Percentiles rank a stretch among this genome's conserved stretches.
These are phyloP conservation scores for Tetraneura akinire DNA, from an alignment of 1,140 invertebrate species.

Conservation along the genomic window DNA sequence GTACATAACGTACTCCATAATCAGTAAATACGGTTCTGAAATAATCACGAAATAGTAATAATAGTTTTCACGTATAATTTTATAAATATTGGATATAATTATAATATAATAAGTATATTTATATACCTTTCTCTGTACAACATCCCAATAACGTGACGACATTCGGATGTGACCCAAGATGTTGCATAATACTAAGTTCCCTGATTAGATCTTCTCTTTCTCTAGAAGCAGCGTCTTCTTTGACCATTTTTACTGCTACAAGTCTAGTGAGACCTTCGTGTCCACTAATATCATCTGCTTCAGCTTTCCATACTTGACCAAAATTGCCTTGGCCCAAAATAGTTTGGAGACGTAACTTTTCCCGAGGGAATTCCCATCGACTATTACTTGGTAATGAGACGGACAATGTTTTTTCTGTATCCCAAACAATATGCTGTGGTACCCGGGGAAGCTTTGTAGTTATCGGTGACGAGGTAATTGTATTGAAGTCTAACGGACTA, in stretches of 20 bases:
- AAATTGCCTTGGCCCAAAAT: constrained; percentile 82
- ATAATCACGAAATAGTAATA: constrained; percentile 53
- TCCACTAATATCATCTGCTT: constrained; percentile 75
- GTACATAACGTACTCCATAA: constrained; percentile 87
- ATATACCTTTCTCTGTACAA: constrained; percentile 77
- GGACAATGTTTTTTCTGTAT: constrained; percentile 57
- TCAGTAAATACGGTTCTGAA: constrained; percentile 78
- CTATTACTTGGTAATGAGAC: constrained; percentile 61
- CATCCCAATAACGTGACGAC: constrained; percentile 82
- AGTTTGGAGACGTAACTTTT: constrained; percentile 76
- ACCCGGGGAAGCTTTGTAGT: constrained; percentile 63
- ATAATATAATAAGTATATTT: no score
- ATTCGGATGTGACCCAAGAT: constrained; percentile 81
- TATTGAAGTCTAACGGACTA: constrained; percentile 58
- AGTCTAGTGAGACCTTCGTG: constrained; percentile 74
- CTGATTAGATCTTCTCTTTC: constrained; percentile 78
- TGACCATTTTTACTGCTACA: constrained; percentile 81
- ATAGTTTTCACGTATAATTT: not conserved
- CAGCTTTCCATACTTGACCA: constrained; percentile 81
- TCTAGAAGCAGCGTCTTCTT: constrained; percentile 71
- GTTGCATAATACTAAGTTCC: constrained; percentile 81
- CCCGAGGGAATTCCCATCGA: constrained; percentile 77
- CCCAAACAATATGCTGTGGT: constrained; percentile 60
- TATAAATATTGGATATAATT: not conserved
- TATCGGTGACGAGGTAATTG: constrained; percentile 61